Evolutionary conservation across 2,797 vertebrate genomes (phyloP).

Genomic region (Sebastes iracundus): DNA sequence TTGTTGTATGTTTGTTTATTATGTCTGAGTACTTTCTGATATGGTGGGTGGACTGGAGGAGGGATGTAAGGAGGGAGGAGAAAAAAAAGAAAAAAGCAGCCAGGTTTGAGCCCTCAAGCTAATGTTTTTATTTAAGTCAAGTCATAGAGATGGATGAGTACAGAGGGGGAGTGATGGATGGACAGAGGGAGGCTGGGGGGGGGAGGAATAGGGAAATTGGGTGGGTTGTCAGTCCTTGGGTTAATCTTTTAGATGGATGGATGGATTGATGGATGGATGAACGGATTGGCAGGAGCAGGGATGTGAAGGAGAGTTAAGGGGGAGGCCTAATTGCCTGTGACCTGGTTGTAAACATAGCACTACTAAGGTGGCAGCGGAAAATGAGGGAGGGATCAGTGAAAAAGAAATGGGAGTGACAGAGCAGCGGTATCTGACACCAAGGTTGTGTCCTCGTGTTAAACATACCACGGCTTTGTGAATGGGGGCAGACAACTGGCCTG

Average conservation of each 20-base stretch:
- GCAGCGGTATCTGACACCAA: slow-evolving; percentile 42
- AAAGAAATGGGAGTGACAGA: slow-evolving; percentile 20
- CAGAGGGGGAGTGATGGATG: slow-evolving; percentile 38
- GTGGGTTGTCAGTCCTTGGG: slow-evolving; percentile 48
- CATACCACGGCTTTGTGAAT: slow-evolving; percentile 40
- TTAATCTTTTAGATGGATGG: slow-evolving; percentile 47
- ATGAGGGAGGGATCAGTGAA: slow-evolving; percentile 28
- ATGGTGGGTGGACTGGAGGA: background rate
- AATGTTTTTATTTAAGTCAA: slow-evolving; percentile 42
- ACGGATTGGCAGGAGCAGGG: slow-evolving; percentile 24
- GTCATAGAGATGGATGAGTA: slow-evolving; percentile 23
- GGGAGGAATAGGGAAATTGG: slow-evolving; percentile 29
- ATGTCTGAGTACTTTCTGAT: slow-evolving; percentile 3
- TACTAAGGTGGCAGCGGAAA: slow-evolving; percentile 30
- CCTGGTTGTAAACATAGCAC: slow-evolving; percentile 53
- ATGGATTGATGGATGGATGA: slow-evolving; percentile 34
- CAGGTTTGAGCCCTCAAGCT: slow-evolving; percentile 23
- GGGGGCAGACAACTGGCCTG: slow-evolving; percentile 10
- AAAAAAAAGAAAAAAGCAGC: slow-evolving; percentile 1
- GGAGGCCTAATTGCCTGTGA: slow-evolving; percentile 63
- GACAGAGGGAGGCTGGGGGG: background rate
- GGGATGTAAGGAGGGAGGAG: background rate
- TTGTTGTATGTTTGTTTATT: background rate
- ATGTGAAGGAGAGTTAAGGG: slow-evolving; percentile 45
- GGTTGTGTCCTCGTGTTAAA: slow-evolving; percentile 61